phyloP scores from a whole-genome alignment of 2,888 invertebrate species.

The Amorpha juglandis region DNA sequence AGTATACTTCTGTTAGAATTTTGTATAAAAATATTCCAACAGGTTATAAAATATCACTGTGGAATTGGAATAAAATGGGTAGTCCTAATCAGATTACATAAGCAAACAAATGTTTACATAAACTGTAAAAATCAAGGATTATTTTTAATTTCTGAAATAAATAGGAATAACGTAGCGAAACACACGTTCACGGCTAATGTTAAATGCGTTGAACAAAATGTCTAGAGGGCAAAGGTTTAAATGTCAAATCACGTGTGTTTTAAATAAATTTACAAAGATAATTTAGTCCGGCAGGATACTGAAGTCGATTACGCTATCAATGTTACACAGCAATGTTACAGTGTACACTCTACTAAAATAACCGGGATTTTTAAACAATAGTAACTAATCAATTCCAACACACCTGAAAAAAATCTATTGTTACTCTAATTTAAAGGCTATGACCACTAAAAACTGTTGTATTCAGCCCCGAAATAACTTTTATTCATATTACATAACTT shows the following conservation, averaged over 20 bases:
- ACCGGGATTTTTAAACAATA: slow-evolving; percentile 29
- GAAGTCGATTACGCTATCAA: background rate
- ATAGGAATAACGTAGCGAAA: background rate
- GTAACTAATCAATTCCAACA: background rate
- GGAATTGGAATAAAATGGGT: too few relatives aligned
- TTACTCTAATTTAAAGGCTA: background rate
- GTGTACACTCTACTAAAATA: slow-evolving; percentile 6
- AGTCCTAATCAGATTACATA: too few relatives aligned
- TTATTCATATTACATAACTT: slow-evolving; percentile 67
- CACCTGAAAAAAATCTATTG: background rate
- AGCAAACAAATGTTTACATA: too few relatives aligned
- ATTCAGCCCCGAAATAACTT: slow-evolving; percentile 54
- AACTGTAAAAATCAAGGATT: too few relatives aligned
- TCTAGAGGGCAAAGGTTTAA: background rate
- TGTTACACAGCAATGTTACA: slow-evolving; percentile 8
- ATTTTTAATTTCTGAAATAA: too few relatives aligned
- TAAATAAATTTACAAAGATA: background rate
- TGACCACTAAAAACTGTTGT: slow-evolving; percentile 27
- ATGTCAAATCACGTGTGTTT: slow-evolving; percentile 11
- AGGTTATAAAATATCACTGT: too few relatives aligned
- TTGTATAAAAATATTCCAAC: too few relatives aligned
- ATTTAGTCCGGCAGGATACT: background rate
- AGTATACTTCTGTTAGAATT: too few relatives aligned
- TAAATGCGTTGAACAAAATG: background rate
- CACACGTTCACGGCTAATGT: background rate